Conservation (phyloP, 2,888 invertebrate species). For the Drosophila vallismaia region DNA sequence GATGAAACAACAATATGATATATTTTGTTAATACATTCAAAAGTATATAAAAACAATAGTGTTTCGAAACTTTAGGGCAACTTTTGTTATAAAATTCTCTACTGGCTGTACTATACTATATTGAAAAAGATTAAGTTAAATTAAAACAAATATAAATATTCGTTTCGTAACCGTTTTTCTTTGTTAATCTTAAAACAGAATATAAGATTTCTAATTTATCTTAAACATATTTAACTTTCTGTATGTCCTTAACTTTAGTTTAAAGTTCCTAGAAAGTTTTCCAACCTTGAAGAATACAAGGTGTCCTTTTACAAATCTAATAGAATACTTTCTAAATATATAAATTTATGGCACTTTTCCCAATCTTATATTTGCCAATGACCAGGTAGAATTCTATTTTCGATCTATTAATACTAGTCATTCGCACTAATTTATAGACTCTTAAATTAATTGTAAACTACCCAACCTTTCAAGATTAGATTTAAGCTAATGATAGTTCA, state of each 20-base stretch:
- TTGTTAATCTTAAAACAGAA: background rate
- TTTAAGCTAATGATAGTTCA: conserved; percentile 42
- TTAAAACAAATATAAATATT: background rate
- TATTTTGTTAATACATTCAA: background rate
- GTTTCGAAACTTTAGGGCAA: no score
- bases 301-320: background rate
- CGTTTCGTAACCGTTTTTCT: background rate
- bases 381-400: conserved; percentile 32
- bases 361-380: conserved; percentile 24
- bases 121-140: no score
- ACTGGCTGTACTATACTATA: no score
- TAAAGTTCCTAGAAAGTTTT: background rate
- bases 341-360: conserved; percentile 16
- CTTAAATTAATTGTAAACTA: conserved; percentile 26
- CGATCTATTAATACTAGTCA: conserved; percentile 22
- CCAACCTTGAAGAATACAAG: background rate
- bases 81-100: no score
- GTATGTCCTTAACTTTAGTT: background rate
- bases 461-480: conserved; percentile 5
- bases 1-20: background rate
- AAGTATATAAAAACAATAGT: no score
- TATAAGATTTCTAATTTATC: background rate
- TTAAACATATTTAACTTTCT: background rate
- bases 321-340: conserved; percentile 12
- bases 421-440: conserved; percentile 43